phyloP scores from a whole-genome alignment of 2,888 invertebrate species.

The Nomada fabriciana region DNA sequence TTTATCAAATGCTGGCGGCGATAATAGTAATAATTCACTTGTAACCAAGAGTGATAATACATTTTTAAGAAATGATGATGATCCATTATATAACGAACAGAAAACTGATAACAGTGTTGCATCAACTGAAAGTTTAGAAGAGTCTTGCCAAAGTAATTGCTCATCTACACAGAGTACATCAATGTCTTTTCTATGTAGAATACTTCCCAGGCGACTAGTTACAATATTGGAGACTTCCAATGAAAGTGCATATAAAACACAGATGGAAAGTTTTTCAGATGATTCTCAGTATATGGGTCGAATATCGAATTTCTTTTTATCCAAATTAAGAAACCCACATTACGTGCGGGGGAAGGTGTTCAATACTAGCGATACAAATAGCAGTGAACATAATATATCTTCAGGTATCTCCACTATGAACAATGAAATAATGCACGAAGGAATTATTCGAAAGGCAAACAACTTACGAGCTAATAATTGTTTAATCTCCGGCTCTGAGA shows the following conservation, averaged over 20 bases:
- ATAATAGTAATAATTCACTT: neutral
- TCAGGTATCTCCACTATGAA: constrained; percentile 1
- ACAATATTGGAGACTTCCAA: constrained; percentile 23
- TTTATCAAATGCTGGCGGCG: too few relatives aligned
- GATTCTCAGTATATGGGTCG: neutral
- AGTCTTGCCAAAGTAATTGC: neutral
- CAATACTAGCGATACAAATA: neutral
- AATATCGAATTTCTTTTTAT: neutral
- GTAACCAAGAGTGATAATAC: neutral
- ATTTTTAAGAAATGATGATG: neutral
- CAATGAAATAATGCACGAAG: neutral
- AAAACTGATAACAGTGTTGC: neutral
- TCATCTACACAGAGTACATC: neutral
- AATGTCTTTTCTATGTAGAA: neutral
- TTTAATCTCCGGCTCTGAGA: too few relatives aligned
- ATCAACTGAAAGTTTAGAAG: neutral
- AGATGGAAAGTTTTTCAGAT: neutral
- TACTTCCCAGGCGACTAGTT: constrained; percentile 5
- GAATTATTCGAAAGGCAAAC: neutral
- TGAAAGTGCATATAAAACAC: constrained; percentile 10
- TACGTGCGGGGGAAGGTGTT: neutral
- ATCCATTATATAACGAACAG: neutral
- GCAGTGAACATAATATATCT: neutral
- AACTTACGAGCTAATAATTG: neutral
- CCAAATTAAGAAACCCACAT: neutral